These are phyloP conservation scores for Monopterus albus DNA, from an alignment of 2,113 vertebrate species.

Conservation along the genomic window DNA sequence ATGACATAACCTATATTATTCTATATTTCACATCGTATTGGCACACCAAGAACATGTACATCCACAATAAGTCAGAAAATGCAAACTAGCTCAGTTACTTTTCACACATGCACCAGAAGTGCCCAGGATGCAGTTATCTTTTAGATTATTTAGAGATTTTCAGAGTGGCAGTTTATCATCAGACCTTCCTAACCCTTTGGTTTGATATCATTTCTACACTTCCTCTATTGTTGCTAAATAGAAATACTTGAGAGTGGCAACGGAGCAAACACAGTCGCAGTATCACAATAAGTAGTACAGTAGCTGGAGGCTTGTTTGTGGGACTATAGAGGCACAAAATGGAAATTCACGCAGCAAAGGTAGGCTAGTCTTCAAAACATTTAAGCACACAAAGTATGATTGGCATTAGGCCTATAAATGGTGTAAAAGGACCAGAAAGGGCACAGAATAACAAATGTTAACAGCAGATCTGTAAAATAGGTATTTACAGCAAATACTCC, in stretches of 20 bases:
- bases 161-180: slow-evolving; percentile 56
- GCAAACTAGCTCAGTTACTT: slow-evolving; percentile 61
- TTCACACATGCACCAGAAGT: slow-evolving; percentile 50
- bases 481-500: slow-evolving; percentile 71
- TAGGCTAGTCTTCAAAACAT: slow-evolving; percentile 70
- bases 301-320: slow-evolving; percentile 33
- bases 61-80: slow-evolving; percentile 59
- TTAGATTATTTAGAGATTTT: slow-evolving; percentile 35
- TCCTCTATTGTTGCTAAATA: slow-evolving; percentile 61
- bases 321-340: slow-evolving; percentile 53
- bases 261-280: slow-evolving; percentile 34
- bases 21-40: slow-evolving; percentile 62
- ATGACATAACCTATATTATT: slow-evolving; percentile 53
- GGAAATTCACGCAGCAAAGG: slow-evolving; percentile 54
- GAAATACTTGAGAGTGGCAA: slow-evolving; percentile 55
- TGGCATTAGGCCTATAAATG: slow-evolving; percentile 8
- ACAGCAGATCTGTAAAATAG: slow-evolving; percentile 22
- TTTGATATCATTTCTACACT: slow-evolving; percentile 35
- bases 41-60: slow-evolving; percentile 70
- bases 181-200: slow-evolving; percentile 56
- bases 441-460: slow-evolving; percentile 49
- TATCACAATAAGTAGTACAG: slow-evolving; percentile 22
- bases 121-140: slow-evolving; percentile 5
- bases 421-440: slow-evolving; percentile 14
- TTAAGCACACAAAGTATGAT: slow-evolving; percentile 47